Conservation (phyloP, 1,140 invertebrate species). For the Brachionus calyciflorus region DNA sequence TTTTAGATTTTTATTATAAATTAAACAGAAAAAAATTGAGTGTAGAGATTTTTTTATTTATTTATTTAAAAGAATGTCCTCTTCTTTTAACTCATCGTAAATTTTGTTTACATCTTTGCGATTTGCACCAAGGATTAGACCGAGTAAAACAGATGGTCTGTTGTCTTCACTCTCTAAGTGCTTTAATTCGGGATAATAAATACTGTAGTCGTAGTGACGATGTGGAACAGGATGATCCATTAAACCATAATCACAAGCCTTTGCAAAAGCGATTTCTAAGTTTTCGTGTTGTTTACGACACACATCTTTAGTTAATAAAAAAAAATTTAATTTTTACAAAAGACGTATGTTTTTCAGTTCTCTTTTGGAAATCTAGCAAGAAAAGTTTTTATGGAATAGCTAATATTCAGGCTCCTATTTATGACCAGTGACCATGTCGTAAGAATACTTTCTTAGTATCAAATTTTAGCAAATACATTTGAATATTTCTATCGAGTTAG, state of each 20-base stretch:
- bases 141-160: conserved; percentile 28
- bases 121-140: conserved; percentile 27
- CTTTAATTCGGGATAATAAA: conserved; percentile 43
- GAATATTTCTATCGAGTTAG: too few species aligned
- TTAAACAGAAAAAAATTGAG: background rate
- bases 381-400: too few species aligned
- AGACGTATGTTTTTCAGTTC: too few species aligned
- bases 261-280: conserved; percentile 71
- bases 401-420: too few species aligned
- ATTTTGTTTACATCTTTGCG: conserved; percentile 10
- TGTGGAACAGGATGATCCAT: conserved; percentile 34
- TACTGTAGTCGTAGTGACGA: conserved; percentile 35
- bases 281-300: conserved; percentile 75
- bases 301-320: conserved; percentile 62
- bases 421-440: too few species aligned
- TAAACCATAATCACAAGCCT: conserved; percentile 62
- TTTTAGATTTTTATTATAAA: background rate
- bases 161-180: background rate
- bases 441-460: too few species aligned
- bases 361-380: conserved; percentile 30
- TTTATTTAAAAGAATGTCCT: conserved; percentile 39
- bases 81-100: conserved; percentile 25
- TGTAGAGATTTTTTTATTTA: background rate
- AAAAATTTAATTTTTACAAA: conserved; percentile 39
- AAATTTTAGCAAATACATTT: too few species aligned